These are phyloP conservation scores for Mus minutoides DNA, from an alignment of 2,797 vertebrate genomes.

Conservation along the genomic window DNA sequence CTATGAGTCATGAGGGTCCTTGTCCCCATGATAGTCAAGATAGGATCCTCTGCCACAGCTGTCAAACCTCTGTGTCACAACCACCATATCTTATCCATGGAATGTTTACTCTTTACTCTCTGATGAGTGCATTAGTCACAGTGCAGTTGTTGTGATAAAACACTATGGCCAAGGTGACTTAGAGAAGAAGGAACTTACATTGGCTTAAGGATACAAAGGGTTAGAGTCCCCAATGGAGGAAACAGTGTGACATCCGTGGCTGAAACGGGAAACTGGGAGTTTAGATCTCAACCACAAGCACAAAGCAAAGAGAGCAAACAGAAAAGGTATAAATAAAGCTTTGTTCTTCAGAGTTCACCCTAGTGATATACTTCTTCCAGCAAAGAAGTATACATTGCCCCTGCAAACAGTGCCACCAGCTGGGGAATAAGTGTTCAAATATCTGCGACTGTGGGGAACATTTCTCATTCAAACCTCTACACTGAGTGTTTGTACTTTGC, in stretches of 20 bases:
- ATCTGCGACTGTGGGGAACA: neutral
- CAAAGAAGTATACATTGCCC: neutral
- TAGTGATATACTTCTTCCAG: neutral
- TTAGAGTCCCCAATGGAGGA: too few relatives aligned
- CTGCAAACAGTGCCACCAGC: neutral
- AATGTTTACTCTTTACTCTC: neutral
- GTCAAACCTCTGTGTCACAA: neutral
- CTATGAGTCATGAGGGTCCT: neutral
- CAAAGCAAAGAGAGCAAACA: neutral
- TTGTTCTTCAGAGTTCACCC: neutral
- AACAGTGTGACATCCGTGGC: neutral
- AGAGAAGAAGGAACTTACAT: neutral
- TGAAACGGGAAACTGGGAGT: neutral
- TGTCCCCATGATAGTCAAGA: constrained; percentile 20
- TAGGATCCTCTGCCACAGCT: neutral
- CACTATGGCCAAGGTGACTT: neutral
- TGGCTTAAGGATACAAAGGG: neutral
- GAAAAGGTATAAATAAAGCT: neutral
- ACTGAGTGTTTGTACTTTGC: constrained; percentile 1
- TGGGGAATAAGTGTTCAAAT: neutral
- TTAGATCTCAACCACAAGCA: neutral
- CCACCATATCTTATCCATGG: neutral
- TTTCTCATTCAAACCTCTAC: neutral
- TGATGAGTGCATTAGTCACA: neutral
- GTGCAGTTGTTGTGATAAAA: neutral